Evolutionary conservation across 2,888 invertebrate species (phyloP), one percentile per base, ranked within the genome.

Genomic region (Phalera bucephala): DNA sequence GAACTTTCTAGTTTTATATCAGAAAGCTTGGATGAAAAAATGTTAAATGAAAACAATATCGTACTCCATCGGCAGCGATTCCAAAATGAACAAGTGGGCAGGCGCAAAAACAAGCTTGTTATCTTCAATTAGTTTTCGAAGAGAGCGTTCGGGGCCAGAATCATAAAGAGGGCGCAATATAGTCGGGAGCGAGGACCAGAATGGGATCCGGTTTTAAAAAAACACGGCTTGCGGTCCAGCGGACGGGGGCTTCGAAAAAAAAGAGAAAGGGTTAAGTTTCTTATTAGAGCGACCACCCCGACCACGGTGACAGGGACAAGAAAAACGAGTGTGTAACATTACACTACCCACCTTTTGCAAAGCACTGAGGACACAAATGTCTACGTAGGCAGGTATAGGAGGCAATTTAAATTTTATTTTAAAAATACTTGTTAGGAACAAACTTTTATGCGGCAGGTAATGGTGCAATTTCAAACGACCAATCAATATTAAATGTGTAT

Each of bases 121-220:
- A 81, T 80, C 76, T 82, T 80, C 80, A 80, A 85, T 86, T 83
- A 80, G 72, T 81, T 82, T 79, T 62, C 70, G 68, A 79, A 75
- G 72, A 72, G 71, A 67, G 68, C 63, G 72, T 70, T 65, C 69
- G 73, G 55, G 67, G 41, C 64, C 64, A 57, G 77, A 75, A 71
- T 76, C 75, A 74, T 83, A 81, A 80, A 75, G 72, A 70, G 64
- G 64, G 57, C 67, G 61, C 70, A 72, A 74, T 74, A 72, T 70
- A 66, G 68, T 58, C 53, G 59, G 62, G 57, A 59, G 66, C 48
- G 57, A 52, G 56, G 42, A 54, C 56, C 32, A 37, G 56, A 60
- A 61, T 59, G 64, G 63, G 75, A 72, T 69, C 75, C 71, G 68
- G 76, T 76, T 81, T 43, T 61, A 64, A 66, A 78, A 74, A 29